Conservation (phyloP, 2,113 vertebrate genomes). For the Anoura caudifer region DNA sequence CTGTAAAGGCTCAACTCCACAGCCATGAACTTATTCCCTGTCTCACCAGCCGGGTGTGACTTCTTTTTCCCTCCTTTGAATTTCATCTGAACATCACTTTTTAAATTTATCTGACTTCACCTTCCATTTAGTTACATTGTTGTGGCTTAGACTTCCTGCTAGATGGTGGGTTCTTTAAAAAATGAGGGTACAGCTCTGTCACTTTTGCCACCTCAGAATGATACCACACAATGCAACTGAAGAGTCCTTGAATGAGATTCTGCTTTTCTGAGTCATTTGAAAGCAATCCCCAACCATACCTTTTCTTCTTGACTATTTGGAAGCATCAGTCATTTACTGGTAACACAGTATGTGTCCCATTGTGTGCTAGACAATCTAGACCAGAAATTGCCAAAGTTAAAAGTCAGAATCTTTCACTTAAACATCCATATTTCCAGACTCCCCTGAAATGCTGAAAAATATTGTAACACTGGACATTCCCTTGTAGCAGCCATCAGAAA, state of each 20-base stretch:
- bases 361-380: background rate
- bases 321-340: background rate
- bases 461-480: background rate
- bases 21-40: background rate
- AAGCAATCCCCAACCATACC: background rate
- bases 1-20: background rate
- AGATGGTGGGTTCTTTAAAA: background rate
- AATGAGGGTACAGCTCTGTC: background rate
- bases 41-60: background rate
- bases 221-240: background rate
- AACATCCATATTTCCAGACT: background rate
- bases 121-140: background rate
- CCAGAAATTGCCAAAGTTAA: background rate
- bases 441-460: background rate
- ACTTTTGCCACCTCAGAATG: background rate
- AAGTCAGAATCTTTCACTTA: background rate
- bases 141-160: background rate
- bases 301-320: background rate
- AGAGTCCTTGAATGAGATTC: background rate
- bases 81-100: background rate
- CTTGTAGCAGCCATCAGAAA: background rate
- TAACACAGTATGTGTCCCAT: background rate
- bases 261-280: background rate
- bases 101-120: background rate
- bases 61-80: background rate